phyloP scores from a whole-genome alignment of 92 coral and sea anemone species.

The Siderastrea radians region DNA sequence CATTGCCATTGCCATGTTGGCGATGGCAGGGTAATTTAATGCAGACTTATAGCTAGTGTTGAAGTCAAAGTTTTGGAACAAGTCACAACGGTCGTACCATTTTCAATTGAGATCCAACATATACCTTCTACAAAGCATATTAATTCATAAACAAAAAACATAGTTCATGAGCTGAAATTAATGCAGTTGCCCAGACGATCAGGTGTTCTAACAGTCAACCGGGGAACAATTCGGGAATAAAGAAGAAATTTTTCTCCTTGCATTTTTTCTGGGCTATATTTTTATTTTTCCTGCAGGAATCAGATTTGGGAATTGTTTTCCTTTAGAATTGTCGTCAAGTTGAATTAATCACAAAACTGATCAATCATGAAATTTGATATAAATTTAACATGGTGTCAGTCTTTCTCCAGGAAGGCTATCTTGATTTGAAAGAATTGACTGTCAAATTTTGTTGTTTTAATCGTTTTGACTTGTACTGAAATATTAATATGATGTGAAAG shows the following conservation, averaged over 20 bases:
- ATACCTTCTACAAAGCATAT: too few species aligned
- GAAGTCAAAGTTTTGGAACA: slow-evolving; percentile 2
- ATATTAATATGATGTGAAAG: neutral
- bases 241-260: too few species aligned
- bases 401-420: slow-evolving; percentile 5
- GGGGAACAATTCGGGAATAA: too few species aligned
- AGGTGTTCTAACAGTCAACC: too few species aligned
- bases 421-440: neutral
- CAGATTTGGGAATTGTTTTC: neutral
- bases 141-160: too few species aligned
- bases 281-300: neutral
- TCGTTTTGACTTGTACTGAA: too few species aligned
- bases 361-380: neutral
- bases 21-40: neutral
- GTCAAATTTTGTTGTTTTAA: neutral
- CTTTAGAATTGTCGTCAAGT: neutral
- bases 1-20: too few species aligned
- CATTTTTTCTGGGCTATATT: too few species aligned
- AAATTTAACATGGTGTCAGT: neutral
- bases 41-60: neutral
- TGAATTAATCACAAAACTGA: neutral
- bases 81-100: neutral
- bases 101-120: neutral
- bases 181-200: too few species aligned
- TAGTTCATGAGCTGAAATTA: too few species aligned